Conservation (phyloP, 2,113 vertebrate species). For the Typhlomys cinereus region DNA sequence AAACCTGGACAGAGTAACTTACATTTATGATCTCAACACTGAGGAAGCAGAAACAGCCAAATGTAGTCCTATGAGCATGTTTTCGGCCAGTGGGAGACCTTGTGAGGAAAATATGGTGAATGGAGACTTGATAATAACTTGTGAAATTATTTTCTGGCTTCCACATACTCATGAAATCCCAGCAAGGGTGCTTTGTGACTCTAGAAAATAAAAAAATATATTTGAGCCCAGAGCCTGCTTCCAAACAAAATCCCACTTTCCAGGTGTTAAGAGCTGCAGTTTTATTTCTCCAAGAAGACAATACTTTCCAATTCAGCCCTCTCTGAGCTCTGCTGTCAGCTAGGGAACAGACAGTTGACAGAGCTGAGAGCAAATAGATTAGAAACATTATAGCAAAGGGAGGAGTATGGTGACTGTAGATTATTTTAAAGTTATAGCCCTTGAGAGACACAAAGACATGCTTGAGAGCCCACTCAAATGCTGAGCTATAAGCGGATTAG, state of each 20-base stretch:
- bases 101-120: too few relatives aligned
- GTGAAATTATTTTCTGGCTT: too few relatives aligned
- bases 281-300: not conserved
- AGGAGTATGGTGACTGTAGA: too few relatives aligned
- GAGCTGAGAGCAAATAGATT: not conserved
- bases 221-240: not conserved
- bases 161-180: not conserved
- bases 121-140: too few relatives aligned
- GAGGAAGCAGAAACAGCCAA: too few relatives aligned
- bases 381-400: not conserved
- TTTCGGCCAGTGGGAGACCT: too few relatives aligned
- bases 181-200: not conserved
- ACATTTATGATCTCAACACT: too few relatives aligned
- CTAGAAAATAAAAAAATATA: not conserved
- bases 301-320: not conserved
- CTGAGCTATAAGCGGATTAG: not conserved
- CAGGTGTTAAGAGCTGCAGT: not conserved
- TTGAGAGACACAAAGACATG: not conserved
- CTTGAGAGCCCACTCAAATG: not conserved
- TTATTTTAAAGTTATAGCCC: not conserved
- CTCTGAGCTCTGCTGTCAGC: not conserved
- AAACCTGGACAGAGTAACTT: too few relatives aligned
- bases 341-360: not conserved
- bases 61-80: too few relatives aligned
- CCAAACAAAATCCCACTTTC: not conserved